These are phyloP conservation scores for Tricholauxania praeusta DNA, from an alignment of 2,888 invertebrate species.

Conservation along the genomic window DNA sequence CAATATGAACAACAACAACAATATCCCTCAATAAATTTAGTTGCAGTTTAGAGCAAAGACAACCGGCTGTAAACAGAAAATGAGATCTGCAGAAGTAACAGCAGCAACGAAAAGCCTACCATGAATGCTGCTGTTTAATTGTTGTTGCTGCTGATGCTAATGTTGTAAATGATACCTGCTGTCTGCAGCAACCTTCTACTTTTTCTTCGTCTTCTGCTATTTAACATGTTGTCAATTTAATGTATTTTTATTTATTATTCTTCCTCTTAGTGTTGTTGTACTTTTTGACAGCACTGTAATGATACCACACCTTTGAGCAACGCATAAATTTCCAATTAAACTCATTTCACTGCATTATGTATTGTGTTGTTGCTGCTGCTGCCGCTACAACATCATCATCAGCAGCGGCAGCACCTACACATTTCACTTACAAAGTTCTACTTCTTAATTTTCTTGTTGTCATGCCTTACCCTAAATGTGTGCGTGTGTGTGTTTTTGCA, in stretches of 20 bases:
- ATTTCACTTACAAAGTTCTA: too few relatives aligned
- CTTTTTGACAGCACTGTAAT: neutral
- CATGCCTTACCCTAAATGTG: neutral
- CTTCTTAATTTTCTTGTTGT: conserved; percentile 5
- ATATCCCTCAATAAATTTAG: too few relatives aligned
- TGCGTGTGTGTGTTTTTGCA: neutral
- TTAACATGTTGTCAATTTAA: neutral
- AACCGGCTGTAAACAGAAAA: too few relatives aligned
- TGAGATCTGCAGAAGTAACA: too few relatives aligned
- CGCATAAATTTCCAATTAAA: conserved; percentile 39
- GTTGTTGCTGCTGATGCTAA: conserved; percentile 3
- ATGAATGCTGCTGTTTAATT: neutral
- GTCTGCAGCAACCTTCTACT: neutral
- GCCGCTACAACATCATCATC: conserved; percentile 1
- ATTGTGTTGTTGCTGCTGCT: conserved; percentile 13
- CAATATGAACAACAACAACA: too few relatives aligned
- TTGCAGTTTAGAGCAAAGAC: too few relatives aligned
- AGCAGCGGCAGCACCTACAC: too few relatives aligned
- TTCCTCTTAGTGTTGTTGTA: conserved; percentile 9
- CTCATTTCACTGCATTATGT: conserved; percentile 18
- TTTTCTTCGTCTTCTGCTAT: conserved; percentile 4
- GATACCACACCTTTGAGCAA: conserved; percentile 32
- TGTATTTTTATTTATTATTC: neutral
- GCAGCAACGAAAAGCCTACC: neutral
- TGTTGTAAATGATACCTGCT: neutral